These are phyloP conservation scores for Xenentodon cancila DNA, from an alignment of 2,797 vertebrate species.

Conservation along the genomic window DNA sequence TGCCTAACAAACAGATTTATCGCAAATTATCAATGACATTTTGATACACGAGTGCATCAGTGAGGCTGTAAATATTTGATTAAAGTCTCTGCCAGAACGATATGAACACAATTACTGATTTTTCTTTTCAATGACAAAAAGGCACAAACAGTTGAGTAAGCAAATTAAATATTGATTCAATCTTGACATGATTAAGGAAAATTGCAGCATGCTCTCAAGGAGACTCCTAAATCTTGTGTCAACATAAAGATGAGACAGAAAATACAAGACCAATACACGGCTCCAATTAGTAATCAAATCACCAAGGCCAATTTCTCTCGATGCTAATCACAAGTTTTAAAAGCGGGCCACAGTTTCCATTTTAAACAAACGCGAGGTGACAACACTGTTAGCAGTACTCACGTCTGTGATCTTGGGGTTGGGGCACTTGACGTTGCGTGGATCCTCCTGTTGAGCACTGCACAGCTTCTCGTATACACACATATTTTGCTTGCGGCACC, in stretches of 20 bases:
- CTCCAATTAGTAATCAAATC: constrained; percentile 51
- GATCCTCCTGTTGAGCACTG: constrained; percentile 40
- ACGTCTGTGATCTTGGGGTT: constrained; percentile 86
- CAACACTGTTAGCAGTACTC: constrained; percentile 55
- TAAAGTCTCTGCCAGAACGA: constrained; percentile 36
- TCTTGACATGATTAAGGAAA: constrained; percentile 37
- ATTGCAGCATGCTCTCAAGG: constrained; percentile 30
- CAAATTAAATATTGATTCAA: constrained; percentile 60
- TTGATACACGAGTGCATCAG: not conserved
- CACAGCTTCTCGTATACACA: constrained; percentile 89
- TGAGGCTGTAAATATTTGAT: constrained; percentile 1
- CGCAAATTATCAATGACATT: not conserved
- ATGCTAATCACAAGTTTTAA: constrained; percentile 33
- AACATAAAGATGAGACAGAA: constrained; percentile 20
- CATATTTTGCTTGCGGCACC: constrained; percentile 85
- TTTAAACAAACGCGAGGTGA: constrained; percentile 23
- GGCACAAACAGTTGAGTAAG: constrained; percentile 43
- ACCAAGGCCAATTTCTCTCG: constrained; percentile 11
- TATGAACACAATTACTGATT: constrained; percentile 34
- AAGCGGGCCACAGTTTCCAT: constrained; percentile 10
- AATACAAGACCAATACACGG: constrained; percentile 6
- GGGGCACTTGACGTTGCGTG: constrained; percentile 80
- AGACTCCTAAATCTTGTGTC: constrained; percentile 48
- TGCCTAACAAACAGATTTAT: too few relatives aligned
- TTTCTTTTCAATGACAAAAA: constrained; percentile 66